Percentiles rank a stretch among this genome's conserved stretches.
Evolutionary conservation across 2,888 invertebrate genomes (phyloP).

Genomic region (Gonocerus acuteangulatus): DNA sequence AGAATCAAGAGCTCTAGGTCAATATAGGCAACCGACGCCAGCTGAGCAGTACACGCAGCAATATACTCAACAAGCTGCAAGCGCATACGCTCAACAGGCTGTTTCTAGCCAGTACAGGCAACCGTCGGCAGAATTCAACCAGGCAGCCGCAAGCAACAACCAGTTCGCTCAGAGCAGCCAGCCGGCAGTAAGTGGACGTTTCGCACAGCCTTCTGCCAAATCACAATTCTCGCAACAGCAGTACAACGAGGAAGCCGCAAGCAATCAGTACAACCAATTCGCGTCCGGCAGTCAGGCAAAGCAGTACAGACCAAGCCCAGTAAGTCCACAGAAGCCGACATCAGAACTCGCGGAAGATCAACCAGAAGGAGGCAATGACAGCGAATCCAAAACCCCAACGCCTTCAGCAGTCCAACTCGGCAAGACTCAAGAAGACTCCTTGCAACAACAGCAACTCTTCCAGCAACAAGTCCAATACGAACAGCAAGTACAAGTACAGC

Average conservation of each 20-base stretch:
- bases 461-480: background rate
- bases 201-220: background rate
- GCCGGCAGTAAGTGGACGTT: background rate
- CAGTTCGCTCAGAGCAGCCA: background rate
- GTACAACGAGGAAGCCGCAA: background rate
- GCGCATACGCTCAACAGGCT: background rate
- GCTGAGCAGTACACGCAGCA: background rate
- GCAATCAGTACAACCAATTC: background rate
- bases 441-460: background rate
- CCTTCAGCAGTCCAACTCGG: background rate
- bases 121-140: conserved; percentile 4
- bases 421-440: background rate
- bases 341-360: background rate
- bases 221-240: conserved; percentile 3
- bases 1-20: background rate
- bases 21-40: background rate
- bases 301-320: background rate
- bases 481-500: background rate
- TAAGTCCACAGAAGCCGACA: background rate
- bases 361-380: background rate
- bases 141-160: conserved; percentile 3
- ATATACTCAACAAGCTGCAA: background rate
- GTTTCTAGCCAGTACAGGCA: background rate
- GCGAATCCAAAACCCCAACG: background rate
- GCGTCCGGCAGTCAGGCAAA: background rate